These are phyloP conservation scores for Lytechinus pictus DNA, from an alignment of 35 echinoderm and acorn worm genomes.

Conservation along the genomic window DNA sequence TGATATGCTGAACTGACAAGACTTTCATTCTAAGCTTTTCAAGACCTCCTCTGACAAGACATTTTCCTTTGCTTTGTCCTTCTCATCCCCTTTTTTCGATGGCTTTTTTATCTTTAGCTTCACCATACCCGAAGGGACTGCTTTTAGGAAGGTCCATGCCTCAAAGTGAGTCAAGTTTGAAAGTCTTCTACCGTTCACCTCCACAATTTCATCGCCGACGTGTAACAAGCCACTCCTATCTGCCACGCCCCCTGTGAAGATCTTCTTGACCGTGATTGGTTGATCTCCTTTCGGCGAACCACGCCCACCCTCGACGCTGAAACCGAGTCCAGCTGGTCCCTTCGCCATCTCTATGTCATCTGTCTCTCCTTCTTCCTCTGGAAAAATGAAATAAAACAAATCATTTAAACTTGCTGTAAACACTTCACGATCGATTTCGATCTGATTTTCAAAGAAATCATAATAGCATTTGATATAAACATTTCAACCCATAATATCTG, in stretches of 20 bases:
- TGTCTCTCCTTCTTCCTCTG: conserved; percentile 62
- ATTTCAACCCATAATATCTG: too few species aligned
- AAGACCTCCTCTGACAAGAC: background rate
- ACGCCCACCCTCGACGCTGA: conserved; percentile 92
- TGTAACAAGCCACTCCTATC: conserved; percentile 77
- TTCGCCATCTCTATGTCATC: conserved; percentile 86
- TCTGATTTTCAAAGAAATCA: too few species aligned
- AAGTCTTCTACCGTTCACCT: conserved; percentile 83
- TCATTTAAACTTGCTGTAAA: background rate
- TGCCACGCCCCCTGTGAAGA: conserved; percentile 90
- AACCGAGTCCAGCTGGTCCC: conserved; percentile 85
- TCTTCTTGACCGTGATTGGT: conserved; percentile 96
- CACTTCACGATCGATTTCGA: background rate
- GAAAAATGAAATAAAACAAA: background rate
- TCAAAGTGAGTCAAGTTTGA: conserved; percentile 89
- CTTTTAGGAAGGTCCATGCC: conserved; percentile 94
- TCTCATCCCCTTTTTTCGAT: conserved; percentile 51
- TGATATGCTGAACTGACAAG: background rate
- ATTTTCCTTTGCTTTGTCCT: background rate
- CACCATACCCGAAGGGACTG: conserved; percentile 83
- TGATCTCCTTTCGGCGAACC: conserved; percentile 86
- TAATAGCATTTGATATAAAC: too few species aligned
- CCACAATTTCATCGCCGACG: conserved; percentile 86
- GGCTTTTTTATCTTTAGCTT: conserved; percentile 85
- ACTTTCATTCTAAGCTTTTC: background rate